phyloP scores from a whole-genome alignment of 1,140 invertebrate genomes.

The Mesaphorura yosii region DNA sequence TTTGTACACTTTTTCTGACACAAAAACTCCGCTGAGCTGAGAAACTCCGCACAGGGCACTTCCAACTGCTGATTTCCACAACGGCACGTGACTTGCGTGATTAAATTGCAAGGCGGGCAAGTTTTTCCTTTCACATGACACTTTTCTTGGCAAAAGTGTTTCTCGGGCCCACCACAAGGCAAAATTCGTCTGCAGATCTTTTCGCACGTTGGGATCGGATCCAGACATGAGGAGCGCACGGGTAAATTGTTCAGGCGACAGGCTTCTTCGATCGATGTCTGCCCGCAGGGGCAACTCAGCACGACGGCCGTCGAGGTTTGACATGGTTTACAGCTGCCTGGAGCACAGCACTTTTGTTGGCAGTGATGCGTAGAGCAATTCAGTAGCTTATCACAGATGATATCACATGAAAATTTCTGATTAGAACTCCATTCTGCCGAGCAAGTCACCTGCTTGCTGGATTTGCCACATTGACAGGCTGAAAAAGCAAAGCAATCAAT shows the following conservation, averaged over 20 bases:
- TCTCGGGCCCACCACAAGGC: constrained; percentile 60
- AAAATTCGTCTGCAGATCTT: constrained; percentile 64
- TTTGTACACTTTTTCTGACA: constrained; percentile 84
- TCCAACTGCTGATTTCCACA: constrained; percentile 78
- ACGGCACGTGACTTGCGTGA: constrained; percentile 68
- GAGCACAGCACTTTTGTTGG: constrained; percentile 56
- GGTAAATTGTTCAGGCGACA: constrained; percentile 23
- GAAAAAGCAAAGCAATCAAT: constrained; percentile 31
- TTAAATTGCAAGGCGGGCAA: constrained; percentile 69
- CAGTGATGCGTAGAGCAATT: constrained; percentile 69
- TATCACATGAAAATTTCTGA: constrained; percentile 48
- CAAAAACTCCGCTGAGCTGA: constrained; percentile 54
- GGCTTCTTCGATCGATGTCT: constrained; percentile 44
- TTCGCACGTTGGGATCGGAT: constrained; percentile 74
- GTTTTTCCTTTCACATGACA: constrained; percentile 60
- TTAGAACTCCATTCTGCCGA: constrained; percentile 36
- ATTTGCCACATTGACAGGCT: constrained; percentile 53
- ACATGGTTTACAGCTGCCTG: constrained; percentile 51
- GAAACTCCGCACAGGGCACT: constrained; percentile 62
- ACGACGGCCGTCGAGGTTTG: constrained; percentile 49
- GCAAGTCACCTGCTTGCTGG: constrained; percentile 43
- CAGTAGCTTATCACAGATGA: constrained; percentile 53
- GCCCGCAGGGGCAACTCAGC: constrained; percentile 72
- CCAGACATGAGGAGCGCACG: constrained; percentile 54
- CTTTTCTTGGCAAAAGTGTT: constrained; percentile 55